Evolutionary conservation across 1,140 invertebrate genomes (phyloP).

Genomic region (Portunus trituberculatus): DNA sequence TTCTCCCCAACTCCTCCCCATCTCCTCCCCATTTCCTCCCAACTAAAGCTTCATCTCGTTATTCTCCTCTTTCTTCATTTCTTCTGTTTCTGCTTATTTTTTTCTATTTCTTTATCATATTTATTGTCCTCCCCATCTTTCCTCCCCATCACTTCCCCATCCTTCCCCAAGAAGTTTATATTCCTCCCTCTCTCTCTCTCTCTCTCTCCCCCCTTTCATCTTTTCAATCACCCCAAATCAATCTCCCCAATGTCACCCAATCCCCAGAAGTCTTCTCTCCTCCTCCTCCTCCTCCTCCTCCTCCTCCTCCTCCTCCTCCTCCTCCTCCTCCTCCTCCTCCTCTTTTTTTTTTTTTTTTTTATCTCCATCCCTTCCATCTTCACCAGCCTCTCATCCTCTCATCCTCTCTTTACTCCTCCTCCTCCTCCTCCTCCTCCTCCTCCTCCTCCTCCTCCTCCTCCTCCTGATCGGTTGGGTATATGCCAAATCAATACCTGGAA

Average conservation of each 20-base stretch:
- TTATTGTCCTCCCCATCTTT: background rate
- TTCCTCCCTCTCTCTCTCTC: background rate
- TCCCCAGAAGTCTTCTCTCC: background rate
- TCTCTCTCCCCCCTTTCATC: conserved; percentile 26
- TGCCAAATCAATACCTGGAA: conserved; percentile 14
- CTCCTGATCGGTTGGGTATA: background rate
- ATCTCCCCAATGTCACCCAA: background rate
- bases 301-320: conserved; percentile 6
- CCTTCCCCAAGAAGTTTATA: background rate
- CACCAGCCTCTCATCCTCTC: too few species aligned
- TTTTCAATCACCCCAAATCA: background rate
- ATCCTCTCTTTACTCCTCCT: too few species aligned
- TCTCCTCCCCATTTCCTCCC: background rate
- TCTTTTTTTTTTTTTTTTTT: background rate
- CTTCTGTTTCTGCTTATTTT: too few species aligned
- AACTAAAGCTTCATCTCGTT: background rate
- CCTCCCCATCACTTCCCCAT: background rate
- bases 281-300: conserved; percentile 1
- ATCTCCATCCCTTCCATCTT: background rate
- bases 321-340: conserved; percentile 7
- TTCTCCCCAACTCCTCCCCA: background rate
- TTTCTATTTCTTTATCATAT: too few species aligned
- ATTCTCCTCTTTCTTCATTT: background rate
- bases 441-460: background rate
- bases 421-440: too few species aligned